Conservation (phyloP, 2,888 invertebrate genomes). For the Hipparchia sbordonii region DNA sequence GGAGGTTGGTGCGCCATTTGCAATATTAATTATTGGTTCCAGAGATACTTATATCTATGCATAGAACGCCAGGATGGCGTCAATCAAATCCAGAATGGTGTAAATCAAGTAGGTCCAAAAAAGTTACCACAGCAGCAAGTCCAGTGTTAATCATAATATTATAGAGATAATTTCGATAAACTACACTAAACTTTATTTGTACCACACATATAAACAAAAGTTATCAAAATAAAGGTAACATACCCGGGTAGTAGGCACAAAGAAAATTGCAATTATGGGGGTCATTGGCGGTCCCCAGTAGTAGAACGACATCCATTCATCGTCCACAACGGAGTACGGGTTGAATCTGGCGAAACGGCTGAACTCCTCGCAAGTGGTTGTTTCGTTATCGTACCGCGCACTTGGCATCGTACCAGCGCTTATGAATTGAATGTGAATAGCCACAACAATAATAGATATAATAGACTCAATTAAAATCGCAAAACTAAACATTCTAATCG, state of each 20-base stretch:
- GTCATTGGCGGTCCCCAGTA: constrained; percentile 52
- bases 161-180: too few species aligned
- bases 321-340: constrained; percentile 55
- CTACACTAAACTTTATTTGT: too few species aligned
- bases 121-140: too few species aligned
- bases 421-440: neutral
- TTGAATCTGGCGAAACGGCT: constrained; percentile 59
- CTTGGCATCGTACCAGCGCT: constrained; percentile 23
- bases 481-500: neutral
- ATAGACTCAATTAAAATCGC: neutral
- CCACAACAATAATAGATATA: neutral
- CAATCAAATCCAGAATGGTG: too few species aligned
- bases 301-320: constrained; percentile 59
- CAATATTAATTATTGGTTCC: too few species aligned
- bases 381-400: constrained; percentile 38
- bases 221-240: constrained; percentile 36
- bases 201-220: too few species aligned
- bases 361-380: constrained; percentile 57
- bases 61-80: too few species aligned
- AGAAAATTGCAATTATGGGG: constrained; percentile 44
- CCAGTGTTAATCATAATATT: too few species aligned
- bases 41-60: too few species aligned
- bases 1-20: too few species aligned
- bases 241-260: constrained; percentile 51
- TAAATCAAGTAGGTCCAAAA: too few species aligned